Base-by-base conservation (phyloP, 2,113 vertebrate genomes). In the Pterocles burchelli region DNA sequence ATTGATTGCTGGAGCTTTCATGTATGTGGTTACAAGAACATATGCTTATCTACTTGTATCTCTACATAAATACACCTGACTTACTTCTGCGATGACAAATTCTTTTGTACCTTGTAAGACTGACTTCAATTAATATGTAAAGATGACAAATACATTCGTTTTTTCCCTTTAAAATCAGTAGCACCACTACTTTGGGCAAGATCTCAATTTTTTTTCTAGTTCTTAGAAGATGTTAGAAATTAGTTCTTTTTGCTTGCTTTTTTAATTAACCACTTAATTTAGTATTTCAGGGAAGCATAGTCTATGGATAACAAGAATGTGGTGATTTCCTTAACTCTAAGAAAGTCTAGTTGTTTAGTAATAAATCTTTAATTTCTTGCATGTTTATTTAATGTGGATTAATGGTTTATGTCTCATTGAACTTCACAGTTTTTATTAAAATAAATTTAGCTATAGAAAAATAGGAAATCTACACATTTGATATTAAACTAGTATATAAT, bases 371-470 rank as follows among this genome's bases (percentile, higher is more conserved):
- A 65, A 76, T 73, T 85, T 57, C 66, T 81, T 72, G 12, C 62
- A 92, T 95, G 54, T 94, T 95, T 91, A 52, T 93, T 96, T 97
- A 94, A 95, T 95, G 80, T 92, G 21, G 66, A 81, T 88, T 95
- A 89, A 94, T 91, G 73, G 51, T 72, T 68, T 91, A 59, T 65
- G 81, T 85, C 61, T 92, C 46, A 68, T 26, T 72, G 77, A 95
- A 28, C 80, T 68, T 81, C 54, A 72, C 25, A 85, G 65, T 38
- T 45, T 85, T 73, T 78, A 87, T 79, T 89, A 76, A 87, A 91
- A 89, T 78, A 89, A 89, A 91, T 91, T 49, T 52, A 82, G 25
- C 28, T 61, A 28, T 26, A 78, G 73, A 81, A 90, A 77, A 92
- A 31, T 55, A 89, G 84, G 55, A 88, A 93, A 66, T 70, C 25